Conservation (phyloP, 2,113 vertebrate genomes). For the Arizona elegans region DNA sequence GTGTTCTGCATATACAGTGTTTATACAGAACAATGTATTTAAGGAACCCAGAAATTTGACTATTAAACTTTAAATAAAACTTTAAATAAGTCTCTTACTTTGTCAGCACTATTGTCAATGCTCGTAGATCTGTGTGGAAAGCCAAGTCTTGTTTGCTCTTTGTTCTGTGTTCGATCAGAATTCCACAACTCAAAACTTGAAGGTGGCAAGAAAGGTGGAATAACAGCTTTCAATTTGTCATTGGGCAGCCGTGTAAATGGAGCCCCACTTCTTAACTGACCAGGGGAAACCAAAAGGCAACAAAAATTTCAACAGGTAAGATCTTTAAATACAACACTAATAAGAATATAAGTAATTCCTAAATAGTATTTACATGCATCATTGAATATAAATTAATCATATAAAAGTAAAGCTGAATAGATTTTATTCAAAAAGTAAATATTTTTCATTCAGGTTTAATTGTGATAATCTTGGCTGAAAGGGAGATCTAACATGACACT, state of each 20-base stretch:
- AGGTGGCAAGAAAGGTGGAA: slow-evolving; percentile 93
- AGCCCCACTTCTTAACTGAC: slow-evolving; percentile 82
- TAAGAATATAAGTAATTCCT: neutral
- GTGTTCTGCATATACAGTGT: neutral
- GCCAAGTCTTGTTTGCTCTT: slow-evolving; percentile 74
- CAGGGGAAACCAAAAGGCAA: slow-evolving; percentile 13
- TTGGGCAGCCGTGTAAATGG: slow-evolving; percentile 90
- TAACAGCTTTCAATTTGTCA: slow-evolving; percentile 96
- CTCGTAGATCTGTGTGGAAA: slow-evolving; percentile 80
- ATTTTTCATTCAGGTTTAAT: neutral
- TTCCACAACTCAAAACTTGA: slow-evolving; percentile 96
- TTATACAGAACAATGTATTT: neutral
- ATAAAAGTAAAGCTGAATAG: neutral
- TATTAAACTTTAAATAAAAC: neutral
- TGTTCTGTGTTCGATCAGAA: slow-evolving; percentile 81
- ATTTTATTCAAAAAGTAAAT: neutral
- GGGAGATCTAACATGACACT: neutral
- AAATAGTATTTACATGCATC: neutral
- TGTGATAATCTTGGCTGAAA: neutral
- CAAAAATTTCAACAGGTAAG: slow-evolving; percentile 37
- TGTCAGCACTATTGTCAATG: slow-evolving; percentile 81
- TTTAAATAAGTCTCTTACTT: slow-evolving; percentile 70
- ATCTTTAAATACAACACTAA: neutral
- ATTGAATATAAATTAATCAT: neutral
- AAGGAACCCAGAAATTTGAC: neutral